phyloP scores from a whole-genome alignment of 2,888 invertebrate genomes.

The Conops quadrifasciatus region DNA sequence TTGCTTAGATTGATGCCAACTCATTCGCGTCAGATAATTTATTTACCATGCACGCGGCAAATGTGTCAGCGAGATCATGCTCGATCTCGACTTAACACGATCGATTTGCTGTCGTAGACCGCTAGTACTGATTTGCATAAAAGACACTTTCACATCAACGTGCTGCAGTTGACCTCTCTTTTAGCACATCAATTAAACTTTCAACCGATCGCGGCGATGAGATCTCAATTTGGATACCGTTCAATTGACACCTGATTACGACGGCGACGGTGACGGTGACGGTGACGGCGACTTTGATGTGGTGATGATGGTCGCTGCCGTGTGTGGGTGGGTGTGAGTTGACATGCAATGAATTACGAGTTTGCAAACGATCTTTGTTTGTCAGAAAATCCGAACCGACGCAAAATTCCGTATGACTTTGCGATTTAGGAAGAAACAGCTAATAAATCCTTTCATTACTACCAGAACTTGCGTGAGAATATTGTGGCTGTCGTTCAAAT shows the following conservation, averaged over 20 bases:
- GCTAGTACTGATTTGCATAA: conserved; percentile 24
- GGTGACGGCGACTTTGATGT: conserved; percentile 18
- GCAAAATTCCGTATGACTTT: no score
- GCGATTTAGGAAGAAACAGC: no score
- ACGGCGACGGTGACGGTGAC: not conserved
- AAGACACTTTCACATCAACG: conserved; percentile 52
- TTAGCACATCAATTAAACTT: conserved; percentile 61
- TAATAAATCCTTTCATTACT: conserved; percentile 16
- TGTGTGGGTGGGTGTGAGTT: conserved; percentile 42
- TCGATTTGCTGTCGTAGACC: not conserved
- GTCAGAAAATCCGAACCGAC: conserved; percentile 8
- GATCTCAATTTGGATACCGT: conserved; percentile 51
- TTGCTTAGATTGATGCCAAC: conserved; percentile 9
- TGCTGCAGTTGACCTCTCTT: conserved; percentile 48
- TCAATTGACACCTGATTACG: conserved; percentile 56
- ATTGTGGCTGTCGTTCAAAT: conserved; percentile 40
- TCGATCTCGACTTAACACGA: not conserved
- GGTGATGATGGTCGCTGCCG: not conserved
- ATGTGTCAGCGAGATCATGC: not conserved
- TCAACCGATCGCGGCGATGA: conserved; percentile 53
- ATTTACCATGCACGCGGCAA: not conserved
- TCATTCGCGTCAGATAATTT: conserved; percentile 5
- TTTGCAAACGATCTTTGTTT: not conserved
- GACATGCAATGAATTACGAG: conserved; percentile 27
- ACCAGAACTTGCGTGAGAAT: not conserved